Percentiles rank a stretch among this genome's conserved stretches.
Evolutionary conservation across 2,797 vertebrate species (phyloP).

Genomic region (Halcyon chelicuti): DNA sequence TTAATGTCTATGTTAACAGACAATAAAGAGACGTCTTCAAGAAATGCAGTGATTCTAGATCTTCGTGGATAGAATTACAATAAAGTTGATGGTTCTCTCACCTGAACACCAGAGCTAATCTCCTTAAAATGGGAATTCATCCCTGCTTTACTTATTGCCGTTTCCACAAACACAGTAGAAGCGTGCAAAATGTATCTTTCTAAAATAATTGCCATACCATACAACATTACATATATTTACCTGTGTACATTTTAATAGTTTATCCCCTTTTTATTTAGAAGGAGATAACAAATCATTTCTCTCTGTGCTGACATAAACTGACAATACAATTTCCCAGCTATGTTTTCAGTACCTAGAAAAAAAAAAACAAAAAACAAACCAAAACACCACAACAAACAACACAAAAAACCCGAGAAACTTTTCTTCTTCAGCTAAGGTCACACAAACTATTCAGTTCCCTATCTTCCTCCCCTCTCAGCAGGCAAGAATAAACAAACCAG

Average conservation of each 20-base stretch:
- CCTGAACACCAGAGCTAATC: background rate
- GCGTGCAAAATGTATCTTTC: background rate
- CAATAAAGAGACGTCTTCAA: background rate
- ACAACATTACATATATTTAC: background rate
- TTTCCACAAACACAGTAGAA: background rate
- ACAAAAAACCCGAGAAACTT: background rate
- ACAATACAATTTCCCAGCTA: background rate
- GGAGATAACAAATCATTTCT: background rate
- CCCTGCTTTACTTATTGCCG: background rate
- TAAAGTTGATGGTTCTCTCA: conserved; percentile 4
- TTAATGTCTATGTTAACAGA: conserved; percentile 45
- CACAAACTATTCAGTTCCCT: background rate
- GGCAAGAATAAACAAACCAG: background rate
- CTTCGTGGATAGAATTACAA: conserved; percentile 20
- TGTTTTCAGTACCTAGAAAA: background rate
- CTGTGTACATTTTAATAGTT: background rate
- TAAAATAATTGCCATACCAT: background rate
- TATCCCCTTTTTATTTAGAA: background rate
- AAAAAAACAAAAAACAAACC: too few relatives aligned
- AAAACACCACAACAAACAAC: too few relatives aligned
- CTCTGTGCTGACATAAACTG: background rate
- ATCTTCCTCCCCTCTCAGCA: background rate
- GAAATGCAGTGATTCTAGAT: background rate
- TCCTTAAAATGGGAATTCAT: background rate
- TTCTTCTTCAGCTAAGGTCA: background rate